Conservation (phyloP, 1,140 invertebrate species). For the Lordiphosa clarofinis region DNA sequence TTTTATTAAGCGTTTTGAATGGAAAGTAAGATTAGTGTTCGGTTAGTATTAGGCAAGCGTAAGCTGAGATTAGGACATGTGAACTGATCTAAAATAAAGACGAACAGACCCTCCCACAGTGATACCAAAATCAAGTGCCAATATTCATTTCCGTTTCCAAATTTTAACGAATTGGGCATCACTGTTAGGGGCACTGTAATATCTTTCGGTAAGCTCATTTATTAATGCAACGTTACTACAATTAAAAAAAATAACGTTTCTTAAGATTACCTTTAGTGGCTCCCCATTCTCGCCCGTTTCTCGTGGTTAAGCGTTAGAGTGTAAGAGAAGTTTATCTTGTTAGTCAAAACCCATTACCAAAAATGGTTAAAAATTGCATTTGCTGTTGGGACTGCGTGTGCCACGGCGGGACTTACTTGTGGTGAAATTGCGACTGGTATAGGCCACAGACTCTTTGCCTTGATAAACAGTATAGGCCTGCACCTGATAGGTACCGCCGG, state of each 20-base stretch:
- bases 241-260: too few species aligned
- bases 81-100: slow-evolving; percentile 4
- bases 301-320: neutral
- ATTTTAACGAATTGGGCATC: neutral
- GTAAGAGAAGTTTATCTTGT: slow-evolving; percentile 9
- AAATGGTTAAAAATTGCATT: slow-evolving; percentile 50
- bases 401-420: slow-evolving; percentile 86
- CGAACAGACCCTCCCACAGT: slow-evolving; percentile 3
- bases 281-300: too few species aligned
- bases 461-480: slow-evolving; percentile 93
- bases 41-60: too few species aligned
- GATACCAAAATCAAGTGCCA: neutral
- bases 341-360: slow-evolving; percentile 2
- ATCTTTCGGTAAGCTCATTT: too few species aligned
- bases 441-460: slow-evolving; percentile 92
- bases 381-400: slow-evolving; percentile 42
- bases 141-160: slow-evolving; percentile 2
- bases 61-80: neutral
- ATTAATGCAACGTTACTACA: too few species aligned
- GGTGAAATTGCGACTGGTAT: slow-evolving; percentile 94
- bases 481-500: slow-evolving; percentile 91
- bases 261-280: too few species aligned
- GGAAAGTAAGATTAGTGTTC: too few species aligned
- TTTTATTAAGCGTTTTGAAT: too few species aligned
- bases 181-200: too few species aligned